A percentile compares a stretch with the other conserved stretches of the same genome.
Evolutionary conservation across 1,140 invertebrate genomes (phyloP).

Genomic region (Drosophila ananassae): DNA sequence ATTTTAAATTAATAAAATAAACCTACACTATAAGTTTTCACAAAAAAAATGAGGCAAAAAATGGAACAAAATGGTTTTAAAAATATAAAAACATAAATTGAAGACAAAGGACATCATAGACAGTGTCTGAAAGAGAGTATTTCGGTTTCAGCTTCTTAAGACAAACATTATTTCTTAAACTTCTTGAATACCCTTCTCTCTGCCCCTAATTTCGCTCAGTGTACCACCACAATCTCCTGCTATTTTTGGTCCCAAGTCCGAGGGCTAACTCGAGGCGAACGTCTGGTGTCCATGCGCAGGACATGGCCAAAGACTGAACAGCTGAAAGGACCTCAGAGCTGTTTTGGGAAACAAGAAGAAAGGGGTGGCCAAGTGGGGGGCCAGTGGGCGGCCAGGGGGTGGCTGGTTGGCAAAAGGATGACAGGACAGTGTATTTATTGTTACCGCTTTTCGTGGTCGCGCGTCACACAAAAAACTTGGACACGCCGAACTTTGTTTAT

Average conservation of each 20-base stretch:
- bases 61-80: too few species aligned
- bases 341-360: conserved; percentile 8
- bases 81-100: too few species aligned
- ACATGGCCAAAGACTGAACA: conserved; percentile 1
- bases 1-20: background rate
- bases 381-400: background rate
- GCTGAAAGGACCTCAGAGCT: background rate
- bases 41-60: background rate
- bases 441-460: conserved; percentile 70
- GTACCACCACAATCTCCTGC: conserved; percentile 30
- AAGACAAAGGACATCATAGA: background rate
- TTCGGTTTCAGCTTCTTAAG: too few species aligned
- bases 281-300: conserved; percentile 49
- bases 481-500: conserved; percentile 62
- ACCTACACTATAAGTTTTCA: background rate
- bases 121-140: too few species aligned
- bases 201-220: background rate
- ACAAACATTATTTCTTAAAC: too few species aligned
- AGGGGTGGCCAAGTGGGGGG: conserved; percentile 5
- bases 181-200: too few species aligned
- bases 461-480: conserved; percentile 55
- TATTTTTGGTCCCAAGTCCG: conserved; percentile 55
- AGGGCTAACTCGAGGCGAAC: conserved; percentile 33
- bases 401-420: conserved; percentile 35
- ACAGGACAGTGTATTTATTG: conserved; percentile 68